A percentile compares a stretch with the other conserved stretches of the same genome.
phyloP scores from a whole-genome alignment of 2,888 invertebrate genomes.

The Trissoscelio sp. region DNA sequence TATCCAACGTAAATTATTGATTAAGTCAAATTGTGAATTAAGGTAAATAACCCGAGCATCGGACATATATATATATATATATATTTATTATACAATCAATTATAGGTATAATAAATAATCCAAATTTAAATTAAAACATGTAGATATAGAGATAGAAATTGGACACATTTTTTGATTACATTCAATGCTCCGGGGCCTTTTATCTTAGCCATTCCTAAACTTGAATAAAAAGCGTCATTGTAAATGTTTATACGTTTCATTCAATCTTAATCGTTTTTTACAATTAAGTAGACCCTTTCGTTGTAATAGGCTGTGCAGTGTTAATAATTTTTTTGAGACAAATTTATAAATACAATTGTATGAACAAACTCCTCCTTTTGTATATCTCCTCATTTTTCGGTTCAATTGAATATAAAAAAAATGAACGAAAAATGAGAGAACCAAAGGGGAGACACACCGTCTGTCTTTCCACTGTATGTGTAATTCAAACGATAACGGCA shows the following conservation, averaged over 20 bases:
- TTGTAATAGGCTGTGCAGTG: constrained; percentile 37
- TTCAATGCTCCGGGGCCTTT: no score
- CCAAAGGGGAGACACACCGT: constrained; percentile 24
- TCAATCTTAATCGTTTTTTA: constrained; percentile 7
- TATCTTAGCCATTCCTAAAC: no score
- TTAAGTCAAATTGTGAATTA: constrained; percentile 20
- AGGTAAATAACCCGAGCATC: no score
- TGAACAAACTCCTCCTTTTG: no score
- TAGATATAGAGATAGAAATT: no score
- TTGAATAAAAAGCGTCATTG: constrained; percentile 6
- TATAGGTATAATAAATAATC: no score
- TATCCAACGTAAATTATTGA: background rate
- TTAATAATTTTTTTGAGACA: no score
- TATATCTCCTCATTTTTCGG: constrained; percentile 3
- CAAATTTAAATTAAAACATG: no score
- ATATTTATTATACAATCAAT: no score
- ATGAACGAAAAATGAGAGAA: background rate
- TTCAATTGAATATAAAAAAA: background rate
- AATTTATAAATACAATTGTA: no score
- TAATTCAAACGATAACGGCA: background rate
- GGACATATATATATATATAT: no score
- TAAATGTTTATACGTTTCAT: constrained; percentile 33
- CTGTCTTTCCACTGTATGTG: constrained; percentile 27
- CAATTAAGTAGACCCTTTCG: constrained; percentile 10
- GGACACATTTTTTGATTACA: no score